phyloP scores from a whole-genome alignment of 2,888 invertebrate genomes.

The Julus scanicus region DNA sequence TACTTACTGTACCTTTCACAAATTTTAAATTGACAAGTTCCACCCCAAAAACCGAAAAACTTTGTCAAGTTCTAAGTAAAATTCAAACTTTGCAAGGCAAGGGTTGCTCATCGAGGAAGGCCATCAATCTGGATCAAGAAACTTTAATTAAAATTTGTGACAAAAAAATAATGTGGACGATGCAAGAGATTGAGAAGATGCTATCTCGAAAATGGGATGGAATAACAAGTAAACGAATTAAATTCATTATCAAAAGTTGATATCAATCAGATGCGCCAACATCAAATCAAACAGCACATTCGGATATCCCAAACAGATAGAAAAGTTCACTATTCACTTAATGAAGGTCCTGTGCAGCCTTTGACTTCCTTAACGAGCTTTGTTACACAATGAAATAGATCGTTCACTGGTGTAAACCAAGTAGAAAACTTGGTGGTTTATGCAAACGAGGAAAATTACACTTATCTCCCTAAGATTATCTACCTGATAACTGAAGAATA shows the following conservation, averaged over 20 bases:
- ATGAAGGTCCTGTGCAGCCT: neutral
- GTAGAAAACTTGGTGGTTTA: neutral
- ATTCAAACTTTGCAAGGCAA: neutral
- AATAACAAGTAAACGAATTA: neutral
- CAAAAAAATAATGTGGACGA: neutral
- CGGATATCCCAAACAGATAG: slow-evolving; percentile 3
- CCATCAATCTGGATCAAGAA: slow-evolving; percentile 33
- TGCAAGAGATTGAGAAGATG: neutral
- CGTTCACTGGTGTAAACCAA: neutral
- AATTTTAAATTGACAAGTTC: neutral
- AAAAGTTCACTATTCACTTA: neutral
- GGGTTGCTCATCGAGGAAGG: neutral
- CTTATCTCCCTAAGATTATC: slow-evolving; percentile 1
- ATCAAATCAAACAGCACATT: neutral
- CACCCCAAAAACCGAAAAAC: neutral
- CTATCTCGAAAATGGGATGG: neutral
- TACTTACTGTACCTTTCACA: neutral
- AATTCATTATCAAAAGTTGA: neutral
- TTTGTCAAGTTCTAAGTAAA: neutral
- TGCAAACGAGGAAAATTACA: slow-evolving; percentile 14
- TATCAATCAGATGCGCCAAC: slow-evolving; percentile 33
- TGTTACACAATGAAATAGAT: slow-evolving; percentile 2
- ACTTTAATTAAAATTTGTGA: slow-evolving; percentile 19
- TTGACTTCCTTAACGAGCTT: neutral
- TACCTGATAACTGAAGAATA: neutral